Evolutionary conservation across 2,888 invertebrate genomes (phyloP), one percentile per base, ranked within the genome.

Genomic region (Ochropleura leucogaster): DNA sequence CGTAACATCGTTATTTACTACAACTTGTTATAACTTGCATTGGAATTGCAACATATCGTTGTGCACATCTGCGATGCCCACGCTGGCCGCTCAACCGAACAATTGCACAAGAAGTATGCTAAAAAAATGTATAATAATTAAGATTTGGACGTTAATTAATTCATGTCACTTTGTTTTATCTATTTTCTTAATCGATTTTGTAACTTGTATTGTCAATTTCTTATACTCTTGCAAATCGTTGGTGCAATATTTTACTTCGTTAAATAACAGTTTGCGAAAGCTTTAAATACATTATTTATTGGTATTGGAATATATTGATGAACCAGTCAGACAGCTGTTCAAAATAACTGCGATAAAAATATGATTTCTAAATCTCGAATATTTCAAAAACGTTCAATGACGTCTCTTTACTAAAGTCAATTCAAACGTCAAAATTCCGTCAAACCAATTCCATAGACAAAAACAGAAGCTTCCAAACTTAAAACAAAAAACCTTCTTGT

Each of bases 31-130:
- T 88, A 84, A 85, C 84, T 85, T 83, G 88, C 87, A 90, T 81
- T 90, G 89, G 84, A 84, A 84, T 91, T 91, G 88, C 91, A 88
- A 90, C 87, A 90, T 80, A 79, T 78, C 69, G 82, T 80, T 80
- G 85, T 85, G 87, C 85, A 87, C 89, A 90, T 90, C 88, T 90
- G 85, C 71, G 83, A 80, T 82, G 80, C 85, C 90, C 85, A 89
- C 89, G 83, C 87, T 81, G 84, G 69, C 82, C 87, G 77, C 77
- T 86, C 85, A 71, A 82, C 82, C 80, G 79, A 76, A 64, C 42
- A 20, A 59, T 87, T 88, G 84, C 84, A 84, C 84, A 89, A 89
- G 80, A 49, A 53, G 77, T 80, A 81, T 69, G 74, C 76, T 78
- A 60, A 82, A 86, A 85, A 83, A 84, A 71, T 62, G n/a, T 70